Evolutionary conservation across 1,140 invertebrate genomes (phyloP).

Genomic region (Pseudomyrmex gracilis): DNA sequence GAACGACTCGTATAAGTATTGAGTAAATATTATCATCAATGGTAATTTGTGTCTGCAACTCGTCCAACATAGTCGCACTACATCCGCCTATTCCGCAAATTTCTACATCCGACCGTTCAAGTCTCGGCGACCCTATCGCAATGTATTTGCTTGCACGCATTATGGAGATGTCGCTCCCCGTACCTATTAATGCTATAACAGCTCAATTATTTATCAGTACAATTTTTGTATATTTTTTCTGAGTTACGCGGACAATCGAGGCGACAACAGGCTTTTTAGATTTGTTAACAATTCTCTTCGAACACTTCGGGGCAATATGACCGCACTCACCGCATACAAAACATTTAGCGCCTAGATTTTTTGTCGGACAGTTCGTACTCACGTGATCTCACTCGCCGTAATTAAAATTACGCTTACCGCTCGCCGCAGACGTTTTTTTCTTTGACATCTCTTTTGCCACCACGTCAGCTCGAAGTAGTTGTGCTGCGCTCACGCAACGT

Average conservation of each 20-base stretch:
- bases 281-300: background rate
- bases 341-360: background rate
- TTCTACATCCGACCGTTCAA: background rate
- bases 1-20: background rate
- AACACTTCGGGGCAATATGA: background rate
- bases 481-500: background rate
- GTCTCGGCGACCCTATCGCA: background rate
- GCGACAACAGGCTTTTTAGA: background rate
- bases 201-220: background rate
- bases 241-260: background rate
- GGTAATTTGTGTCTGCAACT: background rate
- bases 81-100: conserved; percentile 6
- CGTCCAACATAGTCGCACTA: background rate
- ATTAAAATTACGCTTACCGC: background rate
- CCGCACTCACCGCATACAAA: background rate
- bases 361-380: background rate
- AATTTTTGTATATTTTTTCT: background rate
- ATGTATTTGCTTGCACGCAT: background rate
- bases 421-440: no score
- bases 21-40: background rate
- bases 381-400: background rate
- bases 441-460: background rate
- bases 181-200: conserved; percentile 5
- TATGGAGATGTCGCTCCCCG: conserved; percentile 33
- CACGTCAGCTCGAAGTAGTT: background rate